phyloP scores from a whole-genome alignment of 2,888 invertebrate species.

The Cryptophagus acutangulus region DNA sequence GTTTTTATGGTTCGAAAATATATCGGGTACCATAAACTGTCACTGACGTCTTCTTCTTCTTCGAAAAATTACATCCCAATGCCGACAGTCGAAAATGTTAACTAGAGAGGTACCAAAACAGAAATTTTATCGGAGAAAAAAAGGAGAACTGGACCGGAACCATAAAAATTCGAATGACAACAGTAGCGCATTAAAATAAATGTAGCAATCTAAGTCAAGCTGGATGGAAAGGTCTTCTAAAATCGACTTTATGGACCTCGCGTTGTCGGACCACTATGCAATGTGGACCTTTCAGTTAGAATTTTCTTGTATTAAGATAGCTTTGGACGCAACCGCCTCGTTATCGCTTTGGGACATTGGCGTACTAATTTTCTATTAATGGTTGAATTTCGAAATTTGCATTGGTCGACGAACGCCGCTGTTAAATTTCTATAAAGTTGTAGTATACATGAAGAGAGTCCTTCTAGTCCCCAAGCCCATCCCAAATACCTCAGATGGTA shows the following conservation, averaged over 20 bases:
- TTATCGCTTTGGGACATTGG: too few species aligned
- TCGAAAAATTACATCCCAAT: constrained; percentile 29
- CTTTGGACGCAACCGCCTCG: too few species aligned
- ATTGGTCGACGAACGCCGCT: background rate
- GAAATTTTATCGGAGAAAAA: constrained; percentile 16
- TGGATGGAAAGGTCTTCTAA: constrained; percentile 10
- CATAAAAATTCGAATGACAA: constrained; percentile 36
- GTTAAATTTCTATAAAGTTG: constrained; percentile 1
- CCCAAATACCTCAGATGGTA: constrained; percentile 35
- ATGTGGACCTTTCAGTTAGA: too few species aligned
- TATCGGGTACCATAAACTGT: constrained; percentile 20
- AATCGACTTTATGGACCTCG: too few species aligned
- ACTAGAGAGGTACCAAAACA: constrained; percentile 24
- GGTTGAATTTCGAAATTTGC: too few species aligned
- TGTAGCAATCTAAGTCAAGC: constrained; percentile 20
- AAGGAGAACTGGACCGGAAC: constrained; percentile 28
- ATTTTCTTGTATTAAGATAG: too few species aligned
- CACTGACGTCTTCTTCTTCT: constrained; percentile 22
- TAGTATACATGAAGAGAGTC: background rate
- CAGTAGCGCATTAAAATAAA: constrained; percentile 38
- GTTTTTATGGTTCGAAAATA: constrained; percentile 21
- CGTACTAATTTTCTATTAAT: too few species aligned
- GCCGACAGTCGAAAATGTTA: constrained; percentile 27
- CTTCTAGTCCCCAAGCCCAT: constrained; percentile 21
- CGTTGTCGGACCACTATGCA: too few species aligned